Evolutionary conservation across 2,888 invertebrate genomes (phyloP).

Genomic region (Uloborus plumipes): DNA sequence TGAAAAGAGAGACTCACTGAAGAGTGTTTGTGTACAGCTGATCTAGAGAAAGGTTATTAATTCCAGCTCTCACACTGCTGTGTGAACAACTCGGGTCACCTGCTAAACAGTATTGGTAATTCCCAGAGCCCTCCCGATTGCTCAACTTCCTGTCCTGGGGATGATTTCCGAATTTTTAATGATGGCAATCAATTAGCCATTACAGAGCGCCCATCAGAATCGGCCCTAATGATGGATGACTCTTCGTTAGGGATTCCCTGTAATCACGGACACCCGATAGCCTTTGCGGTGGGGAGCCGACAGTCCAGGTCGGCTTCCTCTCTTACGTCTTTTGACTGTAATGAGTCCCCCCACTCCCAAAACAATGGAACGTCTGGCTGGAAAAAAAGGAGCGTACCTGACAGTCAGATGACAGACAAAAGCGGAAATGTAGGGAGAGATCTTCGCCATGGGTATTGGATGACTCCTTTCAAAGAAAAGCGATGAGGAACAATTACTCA

Average conservation of each 20-base stretch:
- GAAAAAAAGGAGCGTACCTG: neutral
- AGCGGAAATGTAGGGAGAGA: neutral
- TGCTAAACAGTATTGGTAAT: no score
- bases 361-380: conserved; percentile 17
- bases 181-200: conserved; percentile 64
- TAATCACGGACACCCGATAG: conserved; percentile 61
- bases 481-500: conserved; percentile 27
- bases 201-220: conserved; percentile 38
- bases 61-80: no score
- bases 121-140: no score
- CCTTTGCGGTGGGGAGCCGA: conserved; percentile 33
- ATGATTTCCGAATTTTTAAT: conserved; percentile 56
- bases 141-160: no score
- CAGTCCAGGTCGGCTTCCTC: conserved; percentile 41
- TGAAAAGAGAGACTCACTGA: no score
- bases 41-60: no score
- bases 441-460: conserved; percentile 21
- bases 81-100: no score
- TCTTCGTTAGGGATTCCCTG: conserved; percentile 42
- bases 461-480: conserved; percentile 4
- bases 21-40: no score
- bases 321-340: conserved; percentile 52
- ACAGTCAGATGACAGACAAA: conserved; percentile 48
- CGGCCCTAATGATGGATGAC: conserved; percentile 43
- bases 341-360: conserved; percentile 22